A percentile compares a stretch with the other conserved stretches of the same genome.
These are phyloP conservation scores for Euclidia mi DNA, from an alignment of 2,888 invertebrate genomes.

Conservation along the genomic window DNA sequence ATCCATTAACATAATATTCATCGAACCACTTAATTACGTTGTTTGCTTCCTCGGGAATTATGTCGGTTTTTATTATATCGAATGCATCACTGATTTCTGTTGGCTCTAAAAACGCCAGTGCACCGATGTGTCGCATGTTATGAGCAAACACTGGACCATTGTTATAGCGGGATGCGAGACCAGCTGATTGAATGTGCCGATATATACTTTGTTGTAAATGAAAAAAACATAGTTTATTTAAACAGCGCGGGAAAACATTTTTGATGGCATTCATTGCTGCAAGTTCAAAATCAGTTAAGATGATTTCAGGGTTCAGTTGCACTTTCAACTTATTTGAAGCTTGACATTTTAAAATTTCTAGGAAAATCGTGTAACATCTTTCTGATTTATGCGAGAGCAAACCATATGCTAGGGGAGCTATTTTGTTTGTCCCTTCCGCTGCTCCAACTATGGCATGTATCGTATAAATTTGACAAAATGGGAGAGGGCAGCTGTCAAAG, in stretches of 20 bases:
- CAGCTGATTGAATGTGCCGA: conserved; percentile 18
- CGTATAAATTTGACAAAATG: too few species aligned
- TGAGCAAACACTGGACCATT: conserved; percentile 12
- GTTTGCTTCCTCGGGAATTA: conserved; percentile 6
- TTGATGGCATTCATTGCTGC: conserved; percentile 7
- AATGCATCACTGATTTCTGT: conserved; percentile 1
- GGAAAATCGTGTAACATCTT: conserved; percentile 13
- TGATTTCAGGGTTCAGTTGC: neutral
- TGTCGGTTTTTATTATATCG: conserved; percentile 3
- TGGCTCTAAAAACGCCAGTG: conserved; percentile 13
- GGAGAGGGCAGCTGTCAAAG: conserved; percentile 3
- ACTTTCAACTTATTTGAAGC: conserved; percentile 8
- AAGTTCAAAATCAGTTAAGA: conserved; percentile 4
- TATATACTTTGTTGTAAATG: conserved; percentile 20
- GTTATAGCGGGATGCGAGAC: conserved; percentile 14
- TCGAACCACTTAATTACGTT: conserved; percentile 7
- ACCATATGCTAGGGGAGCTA: conserved; percentile 13
- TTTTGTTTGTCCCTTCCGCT: conserved; percentile 7
- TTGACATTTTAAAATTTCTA: too few species aligned
- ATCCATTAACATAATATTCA: conserved; percentile 3
- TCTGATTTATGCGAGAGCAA: conserved; percentile 15
- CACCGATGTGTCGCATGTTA: conserved; percentile 8
- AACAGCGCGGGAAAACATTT: conserved; percentile 3
- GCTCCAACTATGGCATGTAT: too few species aligned
- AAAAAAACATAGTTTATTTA: conserved; percentile 15